Conservation (phyloP, 2,113 vertebrate species). For the Chloroceryle aenea region DNA sequence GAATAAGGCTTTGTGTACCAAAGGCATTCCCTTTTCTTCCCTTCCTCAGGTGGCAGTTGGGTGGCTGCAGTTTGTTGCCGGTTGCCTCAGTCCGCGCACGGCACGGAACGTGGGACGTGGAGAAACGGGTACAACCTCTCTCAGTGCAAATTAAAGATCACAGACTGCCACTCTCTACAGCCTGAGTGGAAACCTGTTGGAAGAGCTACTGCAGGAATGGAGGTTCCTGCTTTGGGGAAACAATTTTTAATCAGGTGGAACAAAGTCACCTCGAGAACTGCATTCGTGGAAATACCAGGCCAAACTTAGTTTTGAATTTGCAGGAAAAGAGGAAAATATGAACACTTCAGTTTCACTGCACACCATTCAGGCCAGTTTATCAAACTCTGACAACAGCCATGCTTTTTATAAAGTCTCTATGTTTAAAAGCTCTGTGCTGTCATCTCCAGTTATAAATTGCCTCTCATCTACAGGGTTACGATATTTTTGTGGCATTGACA, state of each 20-base stretch:
- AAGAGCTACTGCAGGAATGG: not conserved
- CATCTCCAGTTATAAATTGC: not conserved
- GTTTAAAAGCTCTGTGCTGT: not conserved
- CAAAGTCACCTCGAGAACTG: accelerated
- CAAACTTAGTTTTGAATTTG: not conserved
- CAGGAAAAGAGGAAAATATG: not conserved
- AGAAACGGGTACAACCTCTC: not conserved
- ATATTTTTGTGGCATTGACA: not conserved
- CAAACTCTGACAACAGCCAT: not conserved
- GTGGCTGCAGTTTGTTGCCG: not conserved
- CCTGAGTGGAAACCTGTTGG: not conserved
- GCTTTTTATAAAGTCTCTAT: not conserved
- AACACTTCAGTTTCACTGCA: not conserved
- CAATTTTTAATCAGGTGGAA: not conserved
- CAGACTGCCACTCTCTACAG: accelerated
- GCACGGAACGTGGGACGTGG: accelerated
- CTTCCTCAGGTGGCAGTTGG: not conserved
- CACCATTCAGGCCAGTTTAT: not conserved
- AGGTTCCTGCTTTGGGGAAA: not conserved
- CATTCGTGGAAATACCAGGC: not conserved
- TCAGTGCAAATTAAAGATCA: not conserved
- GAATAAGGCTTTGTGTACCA: not conserved
- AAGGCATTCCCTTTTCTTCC: not conserved
- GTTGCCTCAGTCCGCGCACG: accelerated
- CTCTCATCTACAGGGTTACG: not conserved